Conservation (phyloP, 2,113 vertebrate genomes). For the Chamaetylas fuelleborni region DNA sequence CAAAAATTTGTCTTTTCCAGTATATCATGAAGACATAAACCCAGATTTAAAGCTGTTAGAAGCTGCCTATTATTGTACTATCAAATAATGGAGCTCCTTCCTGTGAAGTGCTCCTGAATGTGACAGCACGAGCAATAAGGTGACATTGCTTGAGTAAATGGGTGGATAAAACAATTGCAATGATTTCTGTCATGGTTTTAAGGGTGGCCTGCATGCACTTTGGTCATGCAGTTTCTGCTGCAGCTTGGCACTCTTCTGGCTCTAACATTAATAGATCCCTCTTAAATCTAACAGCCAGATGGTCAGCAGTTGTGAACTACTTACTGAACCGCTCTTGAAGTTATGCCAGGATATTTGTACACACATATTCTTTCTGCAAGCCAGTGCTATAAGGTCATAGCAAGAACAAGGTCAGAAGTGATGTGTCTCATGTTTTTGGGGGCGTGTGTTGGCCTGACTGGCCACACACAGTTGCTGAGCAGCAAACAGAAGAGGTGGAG, state of each 20-base stretch:
- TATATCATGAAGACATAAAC: not conserved
- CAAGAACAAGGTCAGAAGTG: constrained; percentile 50
- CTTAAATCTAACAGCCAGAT: constrained; percentile 56
- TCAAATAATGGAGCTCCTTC: not conserved
- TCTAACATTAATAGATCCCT: constrained; percentile 27
- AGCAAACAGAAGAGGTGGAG: not conserved
- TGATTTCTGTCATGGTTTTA: not conserved
- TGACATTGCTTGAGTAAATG: not conserved
- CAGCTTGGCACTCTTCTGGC: not conserved
- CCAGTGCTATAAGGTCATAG: constrained; percentile 11
- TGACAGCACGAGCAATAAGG: not conserved
- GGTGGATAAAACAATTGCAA: not conserved
- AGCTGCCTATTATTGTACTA: not conserved
- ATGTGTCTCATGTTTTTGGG: not conserved
- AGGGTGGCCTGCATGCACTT: not conserved
- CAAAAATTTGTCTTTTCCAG: not conserved
- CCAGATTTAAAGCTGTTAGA: not conserved
- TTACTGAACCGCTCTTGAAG: constrained; percentile 35
- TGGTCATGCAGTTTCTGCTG: not conserved
- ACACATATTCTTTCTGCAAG: constrained; percentile 10
- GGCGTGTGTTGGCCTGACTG: not conserved
- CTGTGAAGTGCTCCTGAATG: not conserved
- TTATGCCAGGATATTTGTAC: constrained; percentile 19
- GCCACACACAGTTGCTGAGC: not conserved
- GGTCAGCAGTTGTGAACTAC: constrained; percentile 51